Conservation (phyloP, 1,140 invertebrate genomes). For the Brachionus rotundiformis region DNA sequence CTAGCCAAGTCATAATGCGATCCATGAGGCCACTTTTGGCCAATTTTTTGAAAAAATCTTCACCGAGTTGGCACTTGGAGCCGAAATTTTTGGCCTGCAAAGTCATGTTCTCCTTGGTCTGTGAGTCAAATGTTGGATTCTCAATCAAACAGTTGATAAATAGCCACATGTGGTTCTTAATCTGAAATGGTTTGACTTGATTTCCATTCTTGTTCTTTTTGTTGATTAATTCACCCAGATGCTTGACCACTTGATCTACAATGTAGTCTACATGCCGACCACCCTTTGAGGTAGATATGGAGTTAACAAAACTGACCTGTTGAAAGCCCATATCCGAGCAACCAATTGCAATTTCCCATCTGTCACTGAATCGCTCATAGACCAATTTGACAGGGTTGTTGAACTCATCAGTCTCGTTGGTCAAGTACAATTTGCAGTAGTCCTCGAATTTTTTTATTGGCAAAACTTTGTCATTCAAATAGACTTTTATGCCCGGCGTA, state of each 20-base stretch:
- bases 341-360: slow-evolving; percentile 95
- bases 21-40: slow-evolving; percentile 91
- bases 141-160: slow-evolving; percentile 98
- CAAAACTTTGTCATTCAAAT: slow-evolving; percentile 82
- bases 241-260: slow-evolving; percentile 80
- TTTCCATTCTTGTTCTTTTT: slow-evolving; percentile 70
- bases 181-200: slow-evolving; percentile 79
- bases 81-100: slow-evolving; percentile 91
- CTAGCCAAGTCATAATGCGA: slow-evolving; percentile 79
- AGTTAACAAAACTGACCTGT: slow-evolving; percentile 98
- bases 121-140: slow-evolving; percentile 98
- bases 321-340: slow-evolving; percentile 87
- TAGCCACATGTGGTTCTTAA: slow-evolving; percentile 97
- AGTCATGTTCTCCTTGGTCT: slow-evolving; percentile 99
- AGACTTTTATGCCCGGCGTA: slow-evolving; percentile 83
- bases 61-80: slow-evolving; percentile 83
- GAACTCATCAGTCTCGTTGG: slow-evolving; percentile 70
- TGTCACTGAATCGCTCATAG: slow-evolving; percentile 78
- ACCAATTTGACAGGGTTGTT: slow-evolving; percentile 82
- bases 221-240: slow-evolving; percentile 84
- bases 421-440: slow-evolving; percentile 90
- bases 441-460: slow-evolving; percentile 94
- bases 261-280: slow-evolving; percentile 96
- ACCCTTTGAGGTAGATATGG: slow-evolving; percentile 98
- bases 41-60: slow-evolving; percentile 70